Evolutionary conservation across 2,888 invertebrate species (phyloP).

Genomic region (Strigamia maritima): DNA sequence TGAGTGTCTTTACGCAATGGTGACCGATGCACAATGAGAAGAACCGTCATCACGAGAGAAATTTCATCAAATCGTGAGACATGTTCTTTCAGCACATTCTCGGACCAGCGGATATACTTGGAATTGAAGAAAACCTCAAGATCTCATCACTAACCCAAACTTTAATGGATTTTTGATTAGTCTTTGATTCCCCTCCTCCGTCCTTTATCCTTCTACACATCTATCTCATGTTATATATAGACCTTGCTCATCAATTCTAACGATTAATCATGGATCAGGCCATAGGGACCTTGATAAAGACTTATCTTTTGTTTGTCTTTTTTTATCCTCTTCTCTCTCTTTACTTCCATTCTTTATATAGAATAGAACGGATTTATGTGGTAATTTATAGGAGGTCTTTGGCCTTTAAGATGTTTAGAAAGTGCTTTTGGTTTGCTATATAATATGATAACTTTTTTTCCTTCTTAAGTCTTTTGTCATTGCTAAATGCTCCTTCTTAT

Average conservation of each 20-base stretch:
- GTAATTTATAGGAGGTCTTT: constrained; percentile 3
- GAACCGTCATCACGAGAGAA: neutral
- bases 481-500: neutral
- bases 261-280: neutral
- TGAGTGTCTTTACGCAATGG: constrained; percentile 3
- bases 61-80: constrained; percentile 1
- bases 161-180: constrained; percentile 15
- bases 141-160: neutral
- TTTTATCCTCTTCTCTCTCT: neutral
- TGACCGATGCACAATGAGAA: neutral
- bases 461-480: neutral
- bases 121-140: neutral
- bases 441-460: neutral
- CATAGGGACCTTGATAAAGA: neutral
- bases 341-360: neutral
- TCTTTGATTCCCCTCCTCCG: neutral
- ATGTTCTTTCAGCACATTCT: neutral
- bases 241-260: neutral
- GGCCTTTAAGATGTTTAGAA: constrained; percentile 3
- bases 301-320: constrained; percentile 9
- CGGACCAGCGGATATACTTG: neutral
- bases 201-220: neutral
- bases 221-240: neutral
- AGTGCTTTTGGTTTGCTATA: neutral
- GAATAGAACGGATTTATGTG: neutral